Conservation (phyloP, 2,888 invertebrate genomes). For the Neoscelio sp. region DNA sequence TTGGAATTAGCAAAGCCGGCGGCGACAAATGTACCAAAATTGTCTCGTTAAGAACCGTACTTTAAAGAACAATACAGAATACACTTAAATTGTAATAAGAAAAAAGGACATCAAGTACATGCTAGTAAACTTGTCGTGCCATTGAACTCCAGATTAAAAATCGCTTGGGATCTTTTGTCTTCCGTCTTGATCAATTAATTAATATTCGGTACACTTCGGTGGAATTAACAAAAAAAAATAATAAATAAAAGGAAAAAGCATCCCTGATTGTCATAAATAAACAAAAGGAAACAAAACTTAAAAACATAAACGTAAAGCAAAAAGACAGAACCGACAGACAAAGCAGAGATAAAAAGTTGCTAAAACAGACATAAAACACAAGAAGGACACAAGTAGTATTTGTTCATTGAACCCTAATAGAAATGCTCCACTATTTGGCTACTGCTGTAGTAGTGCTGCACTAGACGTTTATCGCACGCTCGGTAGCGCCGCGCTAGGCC, state of each 20-base stretch:
- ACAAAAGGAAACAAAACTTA: slow-evolving; percentile 24
- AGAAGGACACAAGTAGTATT: slow-evolving; percentile 70
- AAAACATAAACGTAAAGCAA: slow-evolving; percentile 54
- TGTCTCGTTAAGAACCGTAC: too few species aligned
- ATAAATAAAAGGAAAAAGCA: slow-evolving; percentile 27
- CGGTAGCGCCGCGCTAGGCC: too few species aligned
- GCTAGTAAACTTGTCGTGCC: slow-evolving; percentile 45
- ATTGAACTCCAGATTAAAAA: slow-evolving; percentile 14
- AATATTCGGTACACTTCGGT: slow-evolving; percentile 31
- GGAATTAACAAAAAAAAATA: slow-evolving; percentile 10
- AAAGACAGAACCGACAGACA: slow-evolving; percentile 67
- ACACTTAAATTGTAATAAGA: too few species aligned
- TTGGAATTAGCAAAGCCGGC: slow-evolving; percentile 6
- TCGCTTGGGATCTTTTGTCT: slow-evolving; percentile 58
- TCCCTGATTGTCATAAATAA: too few species aligned
- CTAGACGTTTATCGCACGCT: too few species aligned
- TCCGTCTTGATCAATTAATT: slow-evolving; percentile 12
- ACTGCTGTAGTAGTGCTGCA: too few species aligned
- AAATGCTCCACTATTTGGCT: too few species aligned
- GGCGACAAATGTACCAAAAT: neutral
- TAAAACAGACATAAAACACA: slow-evolving; percentile 74
- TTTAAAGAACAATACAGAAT: neutral
- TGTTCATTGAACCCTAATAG: slow-evolving; percentile 71
- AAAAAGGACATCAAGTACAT: slow-evolving; percentile 19
- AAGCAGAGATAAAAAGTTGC: slow-evolving; percentile 77